A percentile compares a stretch with the other conserved stretches of the same genome.
These are phyloP conservation scores for Leptatherina wallacei DNA, from an alignment of 2,797 vertebrate genomes.

Conservation along the genomic window DNA sequence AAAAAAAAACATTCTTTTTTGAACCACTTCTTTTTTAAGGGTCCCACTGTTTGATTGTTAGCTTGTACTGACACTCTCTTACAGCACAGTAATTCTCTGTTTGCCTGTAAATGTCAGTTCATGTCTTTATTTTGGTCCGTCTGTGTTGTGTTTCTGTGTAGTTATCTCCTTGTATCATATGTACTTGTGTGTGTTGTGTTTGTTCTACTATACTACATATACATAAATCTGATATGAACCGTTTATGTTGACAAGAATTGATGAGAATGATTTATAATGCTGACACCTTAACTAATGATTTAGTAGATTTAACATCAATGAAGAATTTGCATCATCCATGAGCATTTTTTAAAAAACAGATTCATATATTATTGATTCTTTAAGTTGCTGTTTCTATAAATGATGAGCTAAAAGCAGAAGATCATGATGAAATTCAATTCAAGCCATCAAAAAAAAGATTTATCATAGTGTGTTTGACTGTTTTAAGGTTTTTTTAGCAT, in stretches of 20 bases:
- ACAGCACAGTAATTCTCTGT: slow-evolving; percentile 53
- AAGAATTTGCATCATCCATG: neutral
- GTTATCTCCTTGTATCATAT: slow-evolving; percentile 31
- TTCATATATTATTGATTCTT: neutral
- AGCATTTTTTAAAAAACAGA: neutral
- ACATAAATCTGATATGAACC: neutral
- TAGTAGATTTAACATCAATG: neutral
- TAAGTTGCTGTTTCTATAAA: neutral
- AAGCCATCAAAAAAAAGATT: neutral
- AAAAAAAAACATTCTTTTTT: slow-evolving; percentile 38
- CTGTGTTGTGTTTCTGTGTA: slow-evolving; percentile 37
- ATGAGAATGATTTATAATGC: neutral
- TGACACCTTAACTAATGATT: neutral
- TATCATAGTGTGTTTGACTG: neutral
- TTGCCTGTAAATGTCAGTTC: slow-evolving; percentile 60
- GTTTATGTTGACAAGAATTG: neutral
- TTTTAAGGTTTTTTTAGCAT: neutral
- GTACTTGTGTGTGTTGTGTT: slow-evolving; percentile 26
- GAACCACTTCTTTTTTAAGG: slow-evolving; percentile 54
- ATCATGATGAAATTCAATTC: neutral
- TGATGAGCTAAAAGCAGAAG: neutral
- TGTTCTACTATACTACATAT: neutral
- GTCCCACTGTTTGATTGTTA: slow-evolving; percentile 58
- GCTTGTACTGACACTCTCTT: slow-evolving; percentile 67
- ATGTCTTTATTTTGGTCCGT: slow-evolving; percentile 50